These are phyloP conservation scores for Salticus scenicus DNA, from an alignment of 2,888 invertebrate genomes.

Conservation along the genomic window DNA sequence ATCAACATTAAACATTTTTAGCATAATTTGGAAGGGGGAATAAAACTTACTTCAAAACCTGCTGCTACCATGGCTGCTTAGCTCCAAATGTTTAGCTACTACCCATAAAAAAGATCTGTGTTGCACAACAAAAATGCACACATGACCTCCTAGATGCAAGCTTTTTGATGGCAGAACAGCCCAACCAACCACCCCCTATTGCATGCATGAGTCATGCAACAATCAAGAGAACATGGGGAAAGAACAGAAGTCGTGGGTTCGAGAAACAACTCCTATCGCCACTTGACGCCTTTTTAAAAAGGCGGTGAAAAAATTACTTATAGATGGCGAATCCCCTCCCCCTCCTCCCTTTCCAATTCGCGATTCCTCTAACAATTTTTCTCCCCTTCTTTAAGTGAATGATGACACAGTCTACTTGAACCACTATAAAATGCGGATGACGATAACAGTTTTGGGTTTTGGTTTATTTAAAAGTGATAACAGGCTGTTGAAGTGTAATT, in stretches of 20 bases:
- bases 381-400: slow-evolving; percentile 1
- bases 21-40: not conserved
- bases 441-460: not conserved
- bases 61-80: slow-evolving; percentile 46
- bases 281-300: slow-evolving; percentile 55
- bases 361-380: slow-evolving; percentile 1
- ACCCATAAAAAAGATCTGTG: not conserved
- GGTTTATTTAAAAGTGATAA: not conserved
- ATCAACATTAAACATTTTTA: too few species aligned
- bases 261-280: slow-evolving; percentile 51
- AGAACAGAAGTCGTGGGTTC: slow-evolving; percentile 29
- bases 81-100: slow-evolving; percentile 4
- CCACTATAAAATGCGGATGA: not conserved
- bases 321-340: not conserved
- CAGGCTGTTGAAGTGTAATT: not conserved
- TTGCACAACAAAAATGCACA: not conserved
- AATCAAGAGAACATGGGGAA: slow-evolving; percentile 28
- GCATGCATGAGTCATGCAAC: slow-evolving; percentile 53
- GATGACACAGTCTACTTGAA: slow-evolving; percentile 57
- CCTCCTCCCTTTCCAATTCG: not conserved
- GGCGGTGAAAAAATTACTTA: slow-evolving; percentile 20
- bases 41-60: slow-evolving; percentile 37
- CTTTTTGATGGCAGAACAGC: not conserved
- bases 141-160: too few species aligned
- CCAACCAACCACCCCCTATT: not conserved